Evolutionary conservation across 2,797 vertebrate genomes (phyloP), one percentile per base, ranked within the genome.

Genomic region (Bucorvus abyssinicus): DNA sequence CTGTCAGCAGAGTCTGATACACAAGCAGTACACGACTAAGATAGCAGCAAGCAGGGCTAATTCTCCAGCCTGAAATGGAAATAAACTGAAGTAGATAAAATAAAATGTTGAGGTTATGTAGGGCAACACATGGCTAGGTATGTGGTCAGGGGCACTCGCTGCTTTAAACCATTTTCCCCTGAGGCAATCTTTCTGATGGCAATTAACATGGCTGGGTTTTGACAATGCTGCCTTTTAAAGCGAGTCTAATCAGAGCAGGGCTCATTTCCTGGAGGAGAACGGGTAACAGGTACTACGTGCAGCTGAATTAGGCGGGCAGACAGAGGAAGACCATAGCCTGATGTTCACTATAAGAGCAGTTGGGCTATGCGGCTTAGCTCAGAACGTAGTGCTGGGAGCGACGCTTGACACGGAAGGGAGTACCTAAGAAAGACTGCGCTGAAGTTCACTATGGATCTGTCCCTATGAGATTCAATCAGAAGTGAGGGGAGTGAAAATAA

Each of bases 201-300:
- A 70, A 89, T 55, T 79, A 91, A 49, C 56, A 70, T 27, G 52
- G 67, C 40, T 82, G 40, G n/a, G 44, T 73, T 88, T 87, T 77
- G 85, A 92, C 56, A 89, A 73, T 56, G 30, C 36, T 85, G 78
- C 29, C 42, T 83, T 96, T 90, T 89, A 40, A 80, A 85, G 67
- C 2, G 0, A 82, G 57, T 27, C 60, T 90, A 94, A 92, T 87
- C 84, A 82, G 44, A 7, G 30, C 81, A 73, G 30, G 20, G 52
- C 36, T 76, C 68, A n/a, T 44, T 52, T 95, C 78, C 93, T 89
- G 78, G n/a, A 83, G 64, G 60, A 87, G 93, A 93, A 91, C 91
- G 44, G 82, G 32, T 74, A 87, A 57, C 89, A 89, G 84, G 91
- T 94, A 71, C 36, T 94, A 87, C 83, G 49, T n/a, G 81, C 75